Conservation (phyloP, 2,797 vertebrate genomes). For the Gallinago stenura region DNA sequence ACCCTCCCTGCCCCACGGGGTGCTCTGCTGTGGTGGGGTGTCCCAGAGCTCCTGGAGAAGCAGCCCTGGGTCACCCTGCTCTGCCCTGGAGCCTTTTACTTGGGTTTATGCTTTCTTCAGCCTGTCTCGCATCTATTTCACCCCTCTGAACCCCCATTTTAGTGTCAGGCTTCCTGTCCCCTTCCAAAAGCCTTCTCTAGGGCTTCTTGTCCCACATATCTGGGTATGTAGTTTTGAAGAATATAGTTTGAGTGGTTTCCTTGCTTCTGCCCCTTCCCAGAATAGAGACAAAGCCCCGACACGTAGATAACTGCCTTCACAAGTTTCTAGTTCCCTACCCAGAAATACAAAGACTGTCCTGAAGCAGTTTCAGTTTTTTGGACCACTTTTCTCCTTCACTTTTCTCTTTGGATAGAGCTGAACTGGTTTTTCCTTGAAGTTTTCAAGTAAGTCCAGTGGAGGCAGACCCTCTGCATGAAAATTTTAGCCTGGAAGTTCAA, state of each 20-base stretch:
- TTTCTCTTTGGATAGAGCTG: neutral
- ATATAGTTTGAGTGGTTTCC: neutral
- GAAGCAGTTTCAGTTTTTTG: constrained; percentile 17
- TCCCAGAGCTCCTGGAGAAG: neutral
- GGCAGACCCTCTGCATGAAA: neutral
- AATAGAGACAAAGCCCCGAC: neutral
- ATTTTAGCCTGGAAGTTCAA: neutral
- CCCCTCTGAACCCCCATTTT: fast-evolving
- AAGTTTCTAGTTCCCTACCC: neutral
- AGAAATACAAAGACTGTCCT: neutral
- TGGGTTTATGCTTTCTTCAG: neutral
- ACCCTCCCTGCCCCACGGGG: fast-evolving
- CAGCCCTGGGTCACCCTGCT: neutral
- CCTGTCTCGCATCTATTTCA: neutral
- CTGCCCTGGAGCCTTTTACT: neutral
- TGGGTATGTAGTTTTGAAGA: neutral
- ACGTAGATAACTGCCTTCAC: neutral
- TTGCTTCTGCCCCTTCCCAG: neutral
- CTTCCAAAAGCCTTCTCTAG: neutral
- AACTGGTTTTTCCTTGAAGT: neutral
- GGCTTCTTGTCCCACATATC: fast-evolving
- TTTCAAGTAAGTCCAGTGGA: neutral
- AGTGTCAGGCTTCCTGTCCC: neutral
- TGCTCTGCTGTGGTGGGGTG: fast-evolving
- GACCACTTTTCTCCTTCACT: neutral